Evolutionary conservation across 2,888 invertebrate species (phyloP), one percentile per base, ranked within the genome.

Genomic region (Sinelater perroti): DNA sequence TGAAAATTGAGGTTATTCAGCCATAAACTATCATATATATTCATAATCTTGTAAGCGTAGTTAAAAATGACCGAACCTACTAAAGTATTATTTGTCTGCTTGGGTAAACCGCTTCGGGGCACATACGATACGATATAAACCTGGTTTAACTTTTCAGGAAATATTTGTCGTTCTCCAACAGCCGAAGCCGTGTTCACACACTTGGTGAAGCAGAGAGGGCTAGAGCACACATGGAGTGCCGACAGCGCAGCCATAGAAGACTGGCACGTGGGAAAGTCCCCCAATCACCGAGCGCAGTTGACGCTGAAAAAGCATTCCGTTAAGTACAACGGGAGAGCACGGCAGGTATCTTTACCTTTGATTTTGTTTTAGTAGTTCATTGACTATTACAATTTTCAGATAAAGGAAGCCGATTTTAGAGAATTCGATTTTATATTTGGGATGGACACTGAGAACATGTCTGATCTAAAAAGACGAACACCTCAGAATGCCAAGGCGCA

Each of bases 141-240:
- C n/a, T n/a, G n/a, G n/a, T n/a, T n/a, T n/a, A n/a, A n/a, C n/a
- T 40, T 11, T 74, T 14, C 67, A 91, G 97, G 97, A 7, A 97
- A 97, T 74, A 97, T 95, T 67, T 97, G 97, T 77, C 86, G 97
- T 3, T 97, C 96, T 3, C 95, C 97, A 1, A 96, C 96, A 68
- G 97, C 96, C 2, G 97, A 97, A 77, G 95, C 93, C 1, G 93
- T 97, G 3, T 95, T 97, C 75, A 80, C 83, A 42, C 85, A 94
- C 71, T 79, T 88, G n/a, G 81, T 95, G 0, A 84, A 86, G 68
- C 85, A 92, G 72, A 79, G 83, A 62, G 85, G 84, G 21, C 68
- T 87, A 20, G 74, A 76, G 4, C 80, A 86, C 56, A 74, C 87
- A 67, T 97, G 95, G 95, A 81, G 85, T 60, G 89, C 93, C 2